Conservation (phyloP, 2,797 vertebrate species). For the Tenualosa ilisha region DNA sequence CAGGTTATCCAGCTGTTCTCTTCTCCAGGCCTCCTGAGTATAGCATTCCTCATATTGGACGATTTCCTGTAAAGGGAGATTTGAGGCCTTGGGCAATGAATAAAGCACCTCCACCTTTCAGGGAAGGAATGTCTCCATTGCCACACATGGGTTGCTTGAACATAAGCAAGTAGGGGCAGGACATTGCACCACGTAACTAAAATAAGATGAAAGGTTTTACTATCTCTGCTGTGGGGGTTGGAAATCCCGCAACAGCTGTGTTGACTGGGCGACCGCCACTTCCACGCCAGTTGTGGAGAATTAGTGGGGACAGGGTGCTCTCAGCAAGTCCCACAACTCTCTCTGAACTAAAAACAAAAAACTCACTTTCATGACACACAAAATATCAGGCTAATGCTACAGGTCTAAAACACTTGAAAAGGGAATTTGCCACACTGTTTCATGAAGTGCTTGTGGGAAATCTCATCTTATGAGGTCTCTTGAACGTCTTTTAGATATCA, state of each 20-base stretch:
- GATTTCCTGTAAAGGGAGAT: slow-evolving; percentile 28
- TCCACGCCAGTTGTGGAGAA: not conserved
- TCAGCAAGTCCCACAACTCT: not conserved
- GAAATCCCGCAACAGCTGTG: slow-evolving; percentile 26
- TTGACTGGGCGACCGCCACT: slow-evolving; percentile 22
- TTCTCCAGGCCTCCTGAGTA: slow-evolving; percentile 13
- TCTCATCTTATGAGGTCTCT: not conserved
- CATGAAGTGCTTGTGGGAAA: not conserved
- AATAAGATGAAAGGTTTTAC: slow-evolving; percentile 31
- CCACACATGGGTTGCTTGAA: not conserved
- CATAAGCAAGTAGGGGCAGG: slow-evolving; percentile 38
- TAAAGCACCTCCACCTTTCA: slow-evolving; percentile 22
- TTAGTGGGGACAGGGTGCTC: not conserved
- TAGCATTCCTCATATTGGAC: slow-evolving; percentile 32
- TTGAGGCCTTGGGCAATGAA: slow-evolving; percentile 36
- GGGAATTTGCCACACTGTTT: not conserved
- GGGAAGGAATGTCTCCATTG: slow-evolving; percentile 39
- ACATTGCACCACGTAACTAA: not conserved
- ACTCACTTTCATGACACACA: slow-evolving; percentile 1
- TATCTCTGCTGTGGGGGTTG: not conserved
- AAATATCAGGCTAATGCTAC: not conserved
- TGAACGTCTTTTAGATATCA: not conserved
- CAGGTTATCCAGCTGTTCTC: slow-evolving; percentile 6
- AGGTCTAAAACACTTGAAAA: not conserved
- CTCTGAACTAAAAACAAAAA: not conserved